phyloP scores from a whole-genome alignment of 2,797 vertebrate genomes.

The Halcyon chelicuti region DNA sequence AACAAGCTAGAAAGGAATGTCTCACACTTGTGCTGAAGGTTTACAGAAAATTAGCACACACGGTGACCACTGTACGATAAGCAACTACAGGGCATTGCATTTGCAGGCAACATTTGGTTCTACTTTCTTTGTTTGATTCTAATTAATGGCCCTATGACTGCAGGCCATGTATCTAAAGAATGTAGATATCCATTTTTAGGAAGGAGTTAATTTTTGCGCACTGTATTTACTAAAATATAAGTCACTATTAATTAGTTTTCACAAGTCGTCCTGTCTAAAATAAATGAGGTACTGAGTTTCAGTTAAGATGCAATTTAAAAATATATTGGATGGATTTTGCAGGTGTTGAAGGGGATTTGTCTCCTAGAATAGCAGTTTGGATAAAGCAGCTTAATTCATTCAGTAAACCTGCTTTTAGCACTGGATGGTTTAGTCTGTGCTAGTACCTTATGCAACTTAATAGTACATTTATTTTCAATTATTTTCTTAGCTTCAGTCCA shows the following conservation, averaged over 20 bases:
- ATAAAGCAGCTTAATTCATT: conserved; percentile 23
- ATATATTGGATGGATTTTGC: background rate
- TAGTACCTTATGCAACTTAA: background rate
- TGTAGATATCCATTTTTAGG: background rate
- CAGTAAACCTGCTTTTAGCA: conserved; percentile 19
- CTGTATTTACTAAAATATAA: background rate
- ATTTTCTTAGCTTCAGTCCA: conserved; percentile 37
- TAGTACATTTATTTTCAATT: conserved; percentile 43
- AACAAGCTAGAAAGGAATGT: background rate
- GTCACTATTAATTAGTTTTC: conserved; percentile 2
- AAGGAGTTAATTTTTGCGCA: background rate
- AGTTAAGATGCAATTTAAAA: conserved; percentile 20
- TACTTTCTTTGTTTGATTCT: background rate
- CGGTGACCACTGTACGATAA: background rate
- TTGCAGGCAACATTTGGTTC: background rate
- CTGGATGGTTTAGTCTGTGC: background rate
- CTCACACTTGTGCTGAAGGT: background rate
- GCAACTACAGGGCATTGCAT: background rate
- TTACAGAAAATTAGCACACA: background rate
- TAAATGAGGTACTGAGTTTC: background rate
- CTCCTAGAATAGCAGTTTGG: background rate
- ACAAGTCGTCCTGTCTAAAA: background rate
- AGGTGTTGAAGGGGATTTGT: conserved; percentile 22
- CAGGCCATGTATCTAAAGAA: background rate
- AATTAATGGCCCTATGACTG: background rate